These are phyloP conservation scores for Mallotus villosus DNA, from an alignment of 2,797 vertebrate species.

Conservation along the genomic window DNA sequence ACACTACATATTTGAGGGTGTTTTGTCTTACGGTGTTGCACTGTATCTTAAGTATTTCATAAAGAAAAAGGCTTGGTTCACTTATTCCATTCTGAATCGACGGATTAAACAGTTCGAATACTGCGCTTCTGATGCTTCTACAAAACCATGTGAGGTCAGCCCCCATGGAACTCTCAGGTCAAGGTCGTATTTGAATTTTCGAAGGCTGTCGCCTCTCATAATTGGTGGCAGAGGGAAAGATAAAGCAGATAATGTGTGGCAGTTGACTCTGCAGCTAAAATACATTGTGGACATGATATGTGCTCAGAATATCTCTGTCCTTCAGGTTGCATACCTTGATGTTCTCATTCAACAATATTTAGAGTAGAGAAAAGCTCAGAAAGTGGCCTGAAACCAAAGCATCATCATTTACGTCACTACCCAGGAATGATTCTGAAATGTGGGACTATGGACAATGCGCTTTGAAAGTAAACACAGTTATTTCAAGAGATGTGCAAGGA, in stretches of 20 bases:
- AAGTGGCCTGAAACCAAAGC: constrained; percentile 42
- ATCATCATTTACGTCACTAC: constrained; percentile 39
- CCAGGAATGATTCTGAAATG: constrained; percentile 37
- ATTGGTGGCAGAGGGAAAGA: constrained; percentile 32
- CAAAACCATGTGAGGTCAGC: constrained; percentile 24
- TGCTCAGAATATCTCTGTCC: constrained; percentile 29
- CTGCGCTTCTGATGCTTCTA: constrained; percentile 14
- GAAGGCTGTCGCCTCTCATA: constrained; percentile 20
- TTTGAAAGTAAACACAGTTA: constrained; percentile 50
- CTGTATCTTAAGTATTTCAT: constrained; percentile 37
- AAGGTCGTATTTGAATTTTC: constrained; percentile 22
- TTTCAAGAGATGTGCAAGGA: constrained; percentile 30
- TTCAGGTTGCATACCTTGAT: constrained; percentile 31
- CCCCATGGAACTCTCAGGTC: not conserved
- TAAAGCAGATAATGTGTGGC: constrained; percentile 32
- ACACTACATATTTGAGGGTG: constrained; percentile 41
- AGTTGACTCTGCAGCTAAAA: constrained; percentile 28
- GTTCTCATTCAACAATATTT: constrained; percentile 39
- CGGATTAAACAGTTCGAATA: constrained; percentile 28
- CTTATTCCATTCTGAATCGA: constrained; percentile 21
- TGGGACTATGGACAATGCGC: constrained; percentile 34
- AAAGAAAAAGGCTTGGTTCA: constrained; percentile 35
- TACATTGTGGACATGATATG: constrained; percentile 30
- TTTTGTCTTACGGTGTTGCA: constrained; percentile 40
- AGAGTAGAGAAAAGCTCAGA: constrained; percentile 28